Evolutionary conservation across 2,888 invertebrate genomes (phyloP).

Genomic region (Seira sanloemensis): DNA sequence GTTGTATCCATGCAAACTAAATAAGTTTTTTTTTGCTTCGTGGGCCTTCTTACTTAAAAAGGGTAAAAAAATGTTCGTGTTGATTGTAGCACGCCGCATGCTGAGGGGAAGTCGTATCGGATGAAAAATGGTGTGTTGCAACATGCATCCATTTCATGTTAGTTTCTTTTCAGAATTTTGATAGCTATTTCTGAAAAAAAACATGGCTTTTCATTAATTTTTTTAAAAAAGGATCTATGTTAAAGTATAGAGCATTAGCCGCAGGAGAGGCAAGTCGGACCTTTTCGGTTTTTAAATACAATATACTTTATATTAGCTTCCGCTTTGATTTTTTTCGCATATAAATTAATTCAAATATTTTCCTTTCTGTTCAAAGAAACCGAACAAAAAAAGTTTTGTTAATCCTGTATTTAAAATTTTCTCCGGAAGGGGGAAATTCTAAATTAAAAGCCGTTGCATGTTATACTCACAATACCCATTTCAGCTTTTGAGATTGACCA

Average conservation of each 20-base stretch:
- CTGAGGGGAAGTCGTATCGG: not conserved
- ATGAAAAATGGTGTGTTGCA: constrained; percentile 6
- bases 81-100: not conserved
- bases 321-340: not conserved
- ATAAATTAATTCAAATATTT: constrained; percentile 2
- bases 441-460: too few relatives aligned
- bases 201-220: constrained; percentile 2
- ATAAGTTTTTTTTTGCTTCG: not conserved
- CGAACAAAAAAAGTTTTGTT: too few relatives aligned
- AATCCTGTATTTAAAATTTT: too few relatives aligned
- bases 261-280: too few relatives aligned
- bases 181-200: not conserved
- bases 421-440: too few relatives aligned
- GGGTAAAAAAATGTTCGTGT: not conserved
- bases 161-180: not conserved
- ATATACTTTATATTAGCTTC: not conserved
- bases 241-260: too few relatives aligned
- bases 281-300: too few relatives aligned
- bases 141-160: constrained; percentile 11
- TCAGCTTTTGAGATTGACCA: too few relatives aligned
- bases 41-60: not conserved
- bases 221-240: too few relatives aligned
- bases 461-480: too few relatives aligned
- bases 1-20: not conserved
- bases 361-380: too few relatives aligned